These are phyloP conservation scores for Microdon myrmicae DNA, from an alignment of 2,888 invertebrate species.

Conservation along the genomic window DNA sequence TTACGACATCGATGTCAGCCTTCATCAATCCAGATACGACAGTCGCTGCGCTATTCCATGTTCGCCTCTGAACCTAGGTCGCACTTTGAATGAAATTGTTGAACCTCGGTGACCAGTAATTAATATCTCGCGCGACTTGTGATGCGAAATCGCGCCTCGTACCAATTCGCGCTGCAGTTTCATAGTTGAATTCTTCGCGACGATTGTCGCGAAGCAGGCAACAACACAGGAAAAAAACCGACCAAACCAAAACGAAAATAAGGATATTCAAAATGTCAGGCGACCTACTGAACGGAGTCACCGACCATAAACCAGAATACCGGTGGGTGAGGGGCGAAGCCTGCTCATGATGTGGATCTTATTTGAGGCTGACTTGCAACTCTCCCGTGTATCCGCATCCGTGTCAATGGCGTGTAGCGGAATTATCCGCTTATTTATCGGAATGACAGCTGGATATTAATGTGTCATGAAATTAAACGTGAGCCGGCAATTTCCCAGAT, in stretches of 20 bases:
- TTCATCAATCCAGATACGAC: conserved; percentile 21
- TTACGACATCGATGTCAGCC: conserved; percentile 21
- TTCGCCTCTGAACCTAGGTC: conserved; percentile 29
- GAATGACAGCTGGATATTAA: conserved; percentile 56
- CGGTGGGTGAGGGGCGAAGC: not conserved
- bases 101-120: conserved; percentile 49
- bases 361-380: conserved; percentile 34
- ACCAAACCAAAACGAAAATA: conserved; percentile 1
- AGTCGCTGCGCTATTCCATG: conserved; percentile 15
- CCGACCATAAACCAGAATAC: not conserved
- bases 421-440: conserved; percentile 56
- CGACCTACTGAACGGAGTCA: conserved; percentile 41
- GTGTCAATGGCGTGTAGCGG: conserved; percentile 51
- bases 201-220: conserved; percentile 30
- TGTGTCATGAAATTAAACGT: conserved; percentile 56
- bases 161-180: conserved; percentile 46
- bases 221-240: conserved; percentile 15
- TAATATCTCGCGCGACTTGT: conserved; percentile 47
- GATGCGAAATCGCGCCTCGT: conserved; percentile 47
- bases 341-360: conserved; percentile 47
- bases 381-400: conserved; percentile 23
- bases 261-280: conserved; percentile 25
- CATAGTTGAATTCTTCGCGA: too few species aligned
- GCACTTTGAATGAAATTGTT: conserved; percentile 44
- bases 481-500: conserved; percentile 54